These are phyloP conservation scores for Hyposoter didymator DNA, from an alignment of 2,888 invertebrate genomes.

Conservation along the genomic window DNA sequence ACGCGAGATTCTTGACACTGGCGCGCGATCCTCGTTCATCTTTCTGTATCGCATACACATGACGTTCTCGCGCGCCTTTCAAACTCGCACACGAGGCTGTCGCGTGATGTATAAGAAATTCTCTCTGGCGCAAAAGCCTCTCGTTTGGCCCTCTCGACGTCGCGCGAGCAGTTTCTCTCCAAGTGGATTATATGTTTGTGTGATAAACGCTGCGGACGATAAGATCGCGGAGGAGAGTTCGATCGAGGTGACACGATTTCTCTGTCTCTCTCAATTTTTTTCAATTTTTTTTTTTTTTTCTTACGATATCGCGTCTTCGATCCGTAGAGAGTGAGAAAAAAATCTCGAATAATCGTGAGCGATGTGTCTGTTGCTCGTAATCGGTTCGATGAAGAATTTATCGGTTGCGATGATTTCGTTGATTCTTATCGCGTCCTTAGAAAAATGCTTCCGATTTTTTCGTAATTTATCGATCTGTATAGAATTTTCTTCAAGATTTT, in stretches of 20 bases:
- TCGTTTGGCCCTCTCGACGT: conserved; percentile 48
- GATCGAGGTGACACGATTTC: conserved; percentile 48
- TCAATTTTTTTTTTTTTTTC: not conserved
- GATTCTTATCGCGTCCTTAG: not conserved
- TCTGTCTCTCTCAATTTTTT: conserved; percentile 3
- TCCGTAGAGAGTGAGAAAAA: conserved; percentile 21
- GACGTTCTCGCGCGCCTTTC: not conserved
- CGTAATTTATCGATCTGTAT: too few species aligned
- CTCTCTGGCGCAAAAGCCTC: conserved; percentile 59
- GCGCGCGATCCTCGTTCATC: conserved; percentile 50
- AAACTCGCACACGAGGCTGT: conserved; percentile 54
- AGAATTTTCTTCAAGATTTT: not conserved
- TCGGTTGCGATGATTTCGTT: not conserved
- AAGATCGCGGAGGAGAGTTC: conserved; percentile 52
- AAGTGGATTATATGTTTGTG: conserved; percentile 16
- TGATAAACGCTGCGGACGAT: conserved; percentile 54
- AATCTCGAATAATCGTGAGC: conserved; percentile 29
- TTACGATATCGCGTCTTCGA: conserved; percentile 10
- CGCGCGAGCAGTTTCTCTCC: conserved; percentile 14
- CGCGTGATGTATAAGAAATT: conserved; percentile 58
- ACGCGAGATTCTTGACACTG: conserved; percentile 28
- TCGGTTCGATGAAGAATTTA: not conserved
- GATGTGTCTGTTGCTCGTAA: conserved; percentile 18
- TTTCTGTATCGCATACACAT: conserved; percentile 19
- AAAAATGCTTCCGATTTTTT: not conserved